Percentiles rank a stretch among this genome's conserved stretches.
These are phyloP conservation scores for Drosophila rhopaloa DNA, from an alignment of 1,140 invertebrate species.

Conservation along the genomic window DNA sequence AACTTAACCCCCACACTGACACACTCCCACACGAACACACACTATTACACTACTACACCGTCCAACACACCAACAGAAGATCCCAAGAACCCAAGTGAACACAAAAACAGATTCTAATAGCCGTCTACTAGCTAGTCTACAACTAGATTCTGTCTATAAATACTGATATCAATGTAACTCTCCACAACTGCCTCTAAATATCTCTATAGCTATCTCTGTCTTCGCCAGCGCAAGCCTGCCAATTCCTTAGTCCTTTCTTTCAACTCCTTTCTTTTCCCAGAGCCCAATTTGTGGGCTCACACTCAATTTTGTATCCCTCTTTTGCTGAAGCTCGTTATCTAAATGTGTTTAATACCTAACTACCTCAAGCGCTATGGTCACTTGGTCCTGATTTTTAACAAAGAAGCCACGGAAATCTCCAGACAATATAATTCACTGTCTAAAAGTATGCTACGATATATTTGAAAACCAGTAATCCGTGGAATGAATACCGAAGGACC, in stretches of 20 bases:
- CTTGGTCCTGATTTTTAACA: neutral
- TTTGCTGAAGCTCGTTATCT: neutral
- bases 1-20: slow-evolving; percentile 48
- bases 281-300: neutral
- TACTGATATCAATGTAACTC: slow-evolving; percentile 45
- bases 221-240: slow-evolving; percentile 9
- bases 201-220: slow-evolving; percentile 19
- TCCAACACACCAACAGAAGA: slow-evolving; percentile 22
- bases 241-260: neutral
- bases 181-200: neutral
- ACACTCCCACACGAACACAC: slow-evolving; percentile 32
- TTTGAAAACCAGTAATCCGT: neutral
- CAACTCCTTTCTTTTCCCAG: neutral
- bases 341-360: neutral
- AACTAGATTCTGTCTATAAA: slow-evolving; percentile 44
- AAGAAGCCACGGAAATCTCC: neutral
- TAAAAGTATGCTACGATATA: neutral
- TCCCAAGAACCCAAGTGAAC: slow-evolving; percentile 8
- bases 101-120: slow-evolving; percentile 47
- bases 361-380: neutral
- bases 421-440: neutral
- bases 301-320: neutral
- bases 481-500: neutral
- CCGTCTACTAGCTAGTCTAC: slow-evolving; percentile 43
- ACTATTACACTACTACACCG: slow-evolving; percentile 17